Percentiles rank a stretch among this genome's conserved stretches.
These are phyloP conservation scores for Cirrhinus molitorella DNA, from an alignment of 2,797 vertebrate genomes.

Conservation along the genomic window DNA sequence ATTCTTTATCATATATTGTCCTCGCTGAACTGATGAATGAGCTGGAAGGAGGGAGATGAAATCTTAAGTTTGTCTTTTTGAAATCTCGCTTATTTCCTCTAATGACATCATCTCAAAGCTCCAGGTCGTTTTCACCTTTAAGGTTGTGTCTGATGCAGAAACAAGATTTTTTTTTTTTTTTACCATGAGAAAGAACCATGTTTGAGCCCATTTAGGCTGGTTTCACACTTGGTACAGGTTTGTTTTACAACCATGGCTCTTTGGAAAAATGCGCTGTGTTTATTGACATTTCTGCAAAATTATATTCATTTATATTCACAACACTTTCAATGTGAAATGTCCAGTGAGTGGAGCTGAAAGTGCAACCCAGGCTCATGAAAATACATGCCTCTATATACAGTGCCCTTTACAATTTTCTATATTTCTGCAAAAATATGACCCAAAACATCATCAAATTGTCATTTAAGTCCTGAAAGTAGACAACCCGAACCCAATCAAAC, in stretches of 20 bases:
- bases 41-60: not conserved
- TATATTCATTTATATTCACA: not conserved
- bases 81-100: not conserved
- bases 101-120: not conserved
- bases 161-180: not conserved
- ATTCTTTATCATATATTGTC: conserved; percentile 6
- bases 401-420: too few species aligned
- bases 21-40: not conserved
- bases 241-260: not conserved
- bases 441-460: too few species aligned
- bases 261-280: not conserved
- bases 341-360: too few species aligned
- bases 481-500: too few species aligned
- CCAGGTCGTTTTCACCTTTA: not conserved
- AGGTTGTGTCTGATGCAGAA: not conserved
- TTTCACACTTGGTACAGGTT: not conserved
- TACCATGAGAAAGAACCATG: not conserved
- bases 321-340: not conserved
- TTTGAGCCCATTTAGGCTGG: not conserved
- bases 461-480: too few species aligned
- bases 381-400: too few species aligned
- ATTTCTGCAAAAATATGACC: too few species aligned
- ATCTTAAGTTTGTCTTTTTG: not conserved
- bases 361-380: too few species aligned
- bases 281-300: not conserved